Percentiles rank a stretch among this genome's conserved stretches.
Evolutionary conservation across 1,140 invertebrate genomes (phyloP).

Genomic region (Drosophila aff.): DNA sequence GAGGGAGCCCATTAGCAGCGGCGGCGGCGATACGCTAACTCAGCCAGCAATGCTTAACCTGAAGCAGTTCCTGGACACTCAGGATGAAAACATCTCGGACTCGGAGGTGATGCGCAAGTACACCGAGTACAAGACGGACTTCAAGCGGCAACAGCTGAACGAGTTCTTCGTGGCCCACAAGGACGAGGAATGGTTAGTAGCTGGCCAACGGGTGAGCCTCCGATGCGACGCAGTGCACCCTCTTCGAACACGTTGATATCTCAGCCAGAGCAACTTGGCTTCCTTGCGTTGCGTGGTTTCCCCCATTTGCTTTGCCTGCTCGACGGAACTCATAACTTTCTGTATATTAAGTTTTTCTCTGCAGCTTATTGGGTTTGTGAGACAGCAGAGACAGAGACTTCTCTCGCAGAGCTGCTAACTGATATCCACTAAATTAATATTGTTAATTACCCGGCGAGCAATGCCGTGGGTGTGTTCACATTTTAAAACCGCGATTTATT

Average conservation of each 20-base stretch:
- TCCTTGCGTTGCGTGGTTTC: conserved; percentile 25
- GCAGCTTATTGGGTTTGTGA: conserved; percentile 79
- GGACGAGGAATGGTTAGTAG: conserved; percentile 99
- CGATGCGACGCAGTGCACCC: conserved; percentile 8
- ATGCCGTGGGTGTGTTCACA: conserved; percentile 83
- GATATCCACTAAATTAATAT: conserved; percentile 52
- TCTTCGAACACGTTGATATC: conserved; percentile 22
- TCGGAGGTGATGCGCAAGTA: conserved; percentile 99
- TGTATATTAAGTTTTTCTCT: conserved; percentile 85
- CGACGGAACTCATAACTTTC: conserved; percentile 63
- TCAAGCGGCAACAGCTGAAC: conserved; percentile 97
- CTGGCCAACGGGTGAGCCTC: conserved; percentile 1
- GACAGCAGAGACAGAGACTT: conserved; percentile 64
- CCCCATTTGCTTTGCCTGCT: conserved; percentile 18
- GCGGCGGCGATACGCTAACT: conserved; percentile 84
- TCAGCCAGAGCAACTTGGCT: conserved; percentile 21
- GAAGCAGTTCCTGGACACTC: conserved; percentile 97
- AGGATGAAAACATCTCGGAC: conserved; percentile 98
- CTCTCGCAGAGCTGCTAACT: conserved; percentile 54
- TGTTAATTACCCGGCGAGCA: conserved; percentile 84
- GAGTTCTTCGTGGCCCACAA: conserved; percentile 99
- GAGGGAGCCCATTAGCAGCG: conserved; percentile 46
- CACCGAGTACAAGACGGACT: conserved; percentile 99
- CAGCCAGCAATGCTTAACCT: conserved; percentile 98
- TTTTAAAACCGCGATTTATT: conserved; percentile 83